Base-by-base conservation (phyloP, 2,888 invertebrate genomes). In the Diarsia rubi region DNA sequence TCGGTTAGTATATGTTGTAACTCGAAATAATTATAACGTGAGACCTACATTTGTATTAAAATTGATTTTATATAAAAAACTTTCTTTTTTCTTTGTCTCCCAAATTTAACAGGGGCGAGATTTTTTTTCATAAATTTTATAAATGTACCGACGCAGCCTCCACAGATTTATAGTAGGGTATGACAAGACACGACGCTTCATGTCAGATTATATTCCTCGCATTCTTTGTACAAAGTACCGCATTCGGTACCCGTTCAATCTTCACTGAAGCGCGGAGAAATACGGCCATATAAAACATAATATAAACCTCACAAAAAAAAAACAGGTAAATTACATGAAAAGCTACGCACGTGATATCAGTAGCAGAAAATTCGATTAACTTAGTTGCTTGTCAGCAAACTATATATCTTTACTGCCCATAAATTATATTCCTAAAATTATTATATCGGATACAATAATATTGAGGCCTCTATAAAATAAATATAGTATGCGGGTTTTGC, bases 311-410 rank as follows among this genome's bases (percentile, higher is more conserved):
- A 83, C 88, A 91, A 93, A 94, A 93, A 93, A 93, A 93, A 94
- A 93, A 92, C 92, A 92, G 92, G 93, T 93, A 91, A 93, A 92
- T 92, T 92, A 92, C 91, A 88, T 81, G 90, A 90, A 90, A 93
- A 91, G 71, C 87, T 90, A 88, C 91, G 88, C 88, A 94, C 94
- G 94, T 95, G 94, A 93, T 90, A 89, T 90, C 92, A 90, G 90
- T 88, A 90, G 92, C 94, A 93, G 93, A 95, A 95, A 93, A 94
- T 94, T 94, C 93, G 93, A 95, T 94, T 95, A 93, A 89, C 90
- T 93, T 89, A 90, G 89, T 89, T 87, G 90, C 90, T 84, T 91
- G 91, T 93, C 94, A 93, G 94, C 94, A 93, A 91, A 91, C 91
- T 91, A 91, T 90, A 88, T 90, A 89, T 89, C 88, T 90, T 91